These are phyloP conservation scores for Tauraco hartlaubi DNA, from an alignment of 2,797 vertebrate genomes.

Conservation along the genomic window DNA sequence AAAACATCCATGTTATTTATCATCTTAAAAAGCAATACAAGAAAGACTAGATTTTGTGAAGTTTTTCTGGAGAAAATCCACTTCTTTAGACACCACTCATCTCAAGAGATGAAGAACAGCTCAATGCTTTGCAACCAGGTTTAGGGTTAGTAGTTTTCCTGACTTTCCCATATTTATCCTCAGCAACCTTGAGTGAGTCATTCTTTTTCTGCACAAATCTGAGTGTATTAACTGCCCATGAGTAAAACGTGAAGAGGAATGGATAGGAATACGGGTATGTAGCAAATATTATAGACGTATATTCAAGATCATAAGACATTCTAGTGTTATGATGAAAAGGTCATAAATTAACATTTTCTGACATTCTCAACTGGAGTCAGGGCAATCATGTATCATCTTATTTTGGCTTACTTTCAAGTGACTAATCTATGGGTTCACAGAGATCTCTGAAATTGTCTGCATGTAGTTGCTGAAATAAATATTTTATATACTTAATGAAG, in stretches of 20 bases:
- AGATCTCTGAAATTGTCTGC: neutral
- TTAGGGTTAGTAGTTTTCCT: neutral
- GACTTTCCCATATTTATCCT: neutral
- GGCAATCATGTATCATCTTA: neutral
- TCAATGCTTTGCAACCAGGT: neutral
- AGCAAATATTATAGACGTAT: neutral
- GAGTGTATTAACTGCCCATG: neutral
- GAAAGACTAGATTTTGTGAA: neutral
- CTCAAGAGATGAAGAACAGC: neutral
- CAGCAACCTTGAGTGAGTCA: neutral
- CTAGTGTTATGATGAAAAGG: neutral
- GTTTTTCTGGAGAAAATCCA: neutral
- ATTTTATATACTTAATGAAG: neutral
- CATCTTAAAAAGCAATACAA: neutral
- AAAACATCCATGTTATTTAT: neutral
- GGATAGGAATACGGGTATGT: neutral
- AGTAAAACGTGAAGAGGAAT: neutral
- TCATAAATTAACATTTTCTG: constrained; percentile 3
- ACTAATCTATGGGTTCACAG: neutral
- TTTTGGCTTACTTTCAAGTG: neutral
- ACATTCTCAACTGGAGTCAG: neutral
- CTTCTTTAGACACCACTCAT: neutral
- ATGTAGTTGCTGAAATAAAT: neutral
- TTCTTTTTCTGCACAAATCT: neutral
- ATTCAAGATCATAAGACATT: neutral